Percentiles rank a stretch among this genome's conserved stretches.
These are phyloP conservation scores for Thinocorus orbignyianus DNA, from an alignment of 2,113 vertebrate genomes.

Conservation along the genomic window DNA sequence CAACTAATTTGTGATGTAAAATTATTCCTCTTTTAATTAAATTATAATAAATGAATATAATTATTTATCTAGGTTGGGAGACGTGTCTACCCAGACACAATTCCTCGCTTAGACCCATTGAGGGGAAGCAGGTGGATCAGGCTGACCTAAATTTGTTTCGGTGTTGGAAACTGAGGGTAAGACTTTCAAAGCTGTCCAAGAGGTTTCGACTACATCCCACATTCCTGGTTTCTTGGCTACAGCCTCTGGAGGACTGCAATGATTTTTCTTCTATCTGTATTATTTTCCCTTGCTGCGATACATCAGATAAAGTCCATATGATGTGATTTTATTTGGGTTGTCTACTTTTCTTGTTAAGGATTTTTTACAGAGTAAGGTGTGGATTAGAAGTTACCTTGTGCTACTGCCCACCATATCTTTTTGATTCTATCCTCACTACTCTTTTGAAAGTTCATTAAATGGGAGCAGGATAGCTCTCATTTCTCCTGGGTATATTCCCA, in stretches of 20 bases:
- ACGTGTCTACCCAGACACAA: neutral
- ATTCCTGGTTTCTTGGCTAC: neutral
- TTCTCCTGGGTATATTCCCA: neutral
- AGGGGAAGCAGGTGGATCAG: neutral
- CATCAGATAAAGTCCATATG: neutral
- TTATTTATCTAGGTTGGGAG: constrained; percentile 31
- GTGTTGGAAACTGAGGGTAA: neutral
- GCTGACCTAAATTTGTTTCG: constrained; percentile 17
- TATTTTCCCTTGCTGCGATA: neutral
- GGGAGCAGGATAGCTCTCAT: neutral
- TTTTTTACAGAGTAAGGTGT: neutral
- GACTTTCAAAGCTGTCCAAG: neutral
- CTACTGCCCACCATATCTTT: neutral
- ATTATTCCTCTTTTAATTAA: constrained; percentile 51
- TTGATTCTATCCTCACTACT: neutral
- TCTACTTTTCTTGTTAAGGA: neutral
- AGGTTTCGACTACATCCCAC: neutral
- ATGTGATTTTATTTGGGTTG: neutral
- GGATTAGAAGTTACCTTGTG: neutral
- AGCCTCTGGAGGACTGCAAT: neutral
- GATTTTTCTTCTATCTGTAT: neutral
- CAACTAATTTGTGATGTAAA: constrained; percentile 50
- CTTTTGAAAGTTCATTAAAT: neutral
- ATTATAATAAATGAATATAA: constrained; percentile 37
- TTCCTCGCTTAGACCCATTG: neutral